Conservation (phyloP, 92 coral and sea anemone species). For the Zoanthus gigantus region DNA sequence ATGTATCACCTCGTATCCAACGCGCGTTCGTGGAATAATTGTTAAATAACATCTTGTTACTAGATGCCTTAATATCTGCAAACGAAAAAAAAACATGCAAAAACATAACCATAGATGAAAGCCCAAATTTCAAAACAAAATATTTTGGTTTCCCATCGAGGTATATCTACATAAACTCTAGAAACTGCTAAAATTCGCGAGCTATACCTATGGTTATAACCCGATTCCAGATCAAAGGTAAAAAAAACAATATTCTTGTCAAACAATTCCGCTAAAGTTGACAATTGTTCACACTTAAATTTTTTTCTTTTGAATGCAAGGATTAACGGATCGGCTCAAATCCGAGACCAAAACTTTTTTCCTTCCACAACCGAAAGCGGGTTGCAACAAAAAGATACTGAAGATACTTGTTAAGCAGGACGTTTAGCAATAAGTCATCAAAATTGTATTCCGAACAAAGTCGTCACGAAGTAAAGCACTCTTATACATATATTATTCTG, state of each 20-base stretch:
- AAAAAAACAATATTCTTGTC: slow-evolving; percentile 59
- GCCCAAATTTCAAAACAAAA: slow-evolving; percentile 67
- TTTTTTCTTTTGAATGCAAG: slow-evolving; percentile 34
- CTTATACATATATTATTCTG: slow-evolving; percentile 36
- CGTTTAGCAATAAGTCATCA: slow-evolving; percentile 33
- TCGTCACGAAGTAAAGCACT: slow-evolving; percentile 52
- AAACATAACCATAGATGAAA: slow-evolving; percentile 39
- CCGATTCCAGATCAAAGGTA: slow-evolving; percentile 65
- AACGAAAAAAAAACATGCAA: slow-evolving; percentile 63
- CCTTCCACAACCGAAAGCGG: slow-evolving; percentile 70
- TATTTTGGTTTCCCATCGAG: slow-evolving; percentile 34
- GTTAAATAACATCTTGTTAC: slow-evolving; percentile 30
- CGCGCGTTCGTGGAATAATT: too few species aligned
- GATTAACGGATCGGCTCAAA: slow-evolving; percentile 70
- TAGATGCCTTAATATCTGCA: slow-evolving; percentile 64
- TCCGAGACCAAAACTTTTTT: slow-evolving; percentile 67
- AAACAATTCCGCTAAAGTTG: slow-evolving; percentile 69
- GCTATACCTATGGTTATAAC: slow-evolving; percentile 64
- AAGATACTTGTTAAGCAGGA: slow-evolving; percentile 47
- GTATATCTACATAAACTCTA: slow-evolving; percentile 23
- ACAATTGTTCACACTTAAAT: slow-evolving; percentile 66
- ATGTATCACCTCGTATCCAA: too few species aligned
- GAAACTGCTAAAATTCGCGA: slow-evolving; percentile 42
- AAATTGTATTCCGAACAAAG: slow-evolving; percentile 60
- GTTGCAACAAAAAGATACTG: slow-evolving; percentile 66